Percentiles rank a stretch among this genome's conserved stretches.
Evolutionary conservation across 2,888 invertebrate species (phyloP).

Genomic region (Tachystola acroxantha): DNA sequence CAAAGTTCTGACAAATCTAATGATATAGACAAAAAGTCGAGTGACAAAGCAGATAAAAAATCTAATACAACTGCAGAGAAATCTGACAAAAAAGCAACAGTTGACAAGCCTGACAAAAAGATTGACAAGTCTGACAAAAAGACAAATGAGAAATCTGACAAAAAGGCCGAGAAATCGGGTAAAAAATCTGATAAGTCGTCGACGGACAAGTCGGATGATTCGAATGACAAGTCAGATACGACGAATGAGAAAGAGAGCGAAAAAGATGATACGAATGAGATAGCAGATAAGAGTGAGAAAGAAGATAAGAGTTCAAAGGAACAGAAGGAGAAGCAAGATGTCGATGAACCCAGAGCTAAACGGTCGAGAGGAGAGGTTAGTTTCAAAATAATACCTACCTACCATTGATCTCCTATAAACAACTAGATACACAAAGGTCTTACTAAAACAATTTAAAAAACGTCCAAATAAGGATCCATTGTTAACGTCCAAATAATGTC

Average conservation of each 20-base stretch:
- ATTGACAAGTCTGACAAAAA: neutral
- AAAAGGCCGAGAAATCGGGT: neutral
- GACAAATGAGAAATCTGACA: neutral
- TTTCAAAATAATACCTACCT: too few relatives aligned
- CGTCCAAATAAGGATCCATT: too few relatives aligned
- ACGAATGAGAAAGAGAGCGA: conserved; percentile 5
- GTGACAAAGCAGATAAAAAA: too few relatives aligned
- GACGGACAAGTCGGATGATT: neutral
- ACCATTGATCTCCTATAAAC: too few relatives aligned
- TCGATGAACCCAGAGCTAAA: conserved; percentile 57
- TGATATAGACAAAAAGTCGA: too few relatives aligned
- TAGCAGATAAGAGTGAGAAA: conserved; percentile 16
- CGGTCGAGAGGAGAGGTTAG: conserved; percentile 68
- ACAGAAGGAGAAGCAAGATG: conserved; percentile 34
- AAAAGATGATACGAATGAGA: conserved; percentile 9
- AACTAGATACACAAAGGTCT: too few relatives aligned
- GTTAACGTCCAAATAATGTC: too few relatives aligned
- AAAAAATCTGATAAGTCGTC: too few relatives aligned
- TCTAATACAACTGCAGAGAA: too few relatives aligned
- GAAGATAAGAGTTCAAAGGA: conserved; percentile 18
- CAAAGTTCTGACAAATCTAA: too few relatives aligned
- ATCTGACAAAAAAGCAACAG: too few relatives aligned
- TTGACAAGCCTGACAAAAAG: neutral
- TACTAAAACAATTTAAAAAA: too few relatives aligned
- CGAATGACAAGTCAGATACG: neutral